These are phyloP conservation scores for Poeciliopsis occidentalis DNA, from an alignment of 2,113 vertebrate species.

Conservation along the genomic window DNA sequence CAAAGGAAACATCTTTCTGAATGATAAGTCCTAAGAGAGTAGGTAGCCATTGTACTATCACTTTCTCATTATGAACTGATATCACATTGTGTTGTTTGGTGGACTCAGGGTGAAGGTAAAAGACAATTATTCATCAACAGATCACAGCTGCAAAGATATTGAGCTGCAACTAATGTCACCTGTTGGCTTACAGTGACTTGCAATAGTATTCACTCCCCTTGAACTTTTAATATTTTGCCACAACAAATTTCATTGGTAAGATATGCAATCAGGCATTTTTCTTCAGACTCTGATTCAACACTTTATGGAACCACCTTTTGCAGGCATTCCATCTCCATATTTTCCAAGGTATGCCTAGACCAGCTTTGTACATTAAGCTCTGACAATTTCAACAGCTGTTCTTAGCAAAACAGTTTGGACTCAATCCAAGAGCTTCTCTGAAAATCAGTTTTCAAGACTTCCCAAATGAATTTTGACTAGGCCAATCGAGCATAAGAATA, in stretches of 20 bases:
- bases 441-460: too few species aligned
- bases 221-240: neutral
- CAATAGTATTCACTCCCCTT: neutral
- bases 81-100: constrained; percentile 18
- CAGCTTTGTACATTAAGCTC: neutral
- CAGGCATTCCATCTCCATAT: neutral
- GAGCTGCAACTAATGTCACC: neutral
- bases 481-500: too few species aligned
- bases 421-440: too few species aligned
- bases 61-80: constrained; percentile 40
- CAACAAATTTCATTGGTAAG: neutral
- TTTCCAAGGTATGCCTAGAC: too few species aligned
- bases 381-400: too few species aligned
- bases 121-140: neutral
- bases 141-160: neutral
- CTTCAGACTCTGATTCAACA: neutral
- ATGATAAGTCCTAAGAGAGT: constrained; percentile 68
- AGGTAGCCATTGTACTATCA: constrained; percentile 41
- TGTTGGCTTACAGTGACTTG: neutral
- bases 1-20: constrained; percentile 64
- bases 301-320: neutral
- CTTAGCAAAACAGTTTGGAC: neutral
- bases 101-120: constrained; percentile 9
- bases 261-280: neutral
- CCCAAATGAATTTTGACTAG: too few species aligned